Percentiles rank a stretch among this genome's conserved stretches.
These are phyloP conservation scores for Lathronympha strigana DNA, from an alignment of 2,888 invertebrate species.

Conservation along the genomic window DNA sequence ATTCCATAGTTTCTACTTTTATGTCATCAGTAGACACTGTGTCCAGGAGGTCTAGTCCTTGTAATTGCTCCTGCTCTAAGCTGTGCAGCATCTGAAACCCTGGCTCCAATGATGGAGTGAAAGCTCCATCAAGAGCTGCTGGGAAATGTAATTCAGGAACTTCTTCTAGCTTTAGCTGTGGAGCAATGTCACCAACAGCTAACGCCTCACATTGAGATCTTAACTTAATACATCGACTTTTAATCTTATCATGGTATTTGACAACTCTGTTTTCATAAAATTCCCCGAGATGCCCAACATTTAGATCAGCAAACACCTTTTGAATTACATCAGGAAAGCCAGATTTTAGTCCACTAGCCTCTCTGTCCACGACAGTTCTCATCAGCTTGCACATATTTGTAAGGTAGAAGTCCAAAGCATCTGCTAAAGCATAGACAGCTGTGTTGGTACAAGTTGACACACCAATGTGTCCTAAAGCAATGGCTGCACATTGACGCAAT, in stretches of 20 bases:
- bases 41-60: constrained; percentile 74
- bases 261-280: constrained; percentile 75
- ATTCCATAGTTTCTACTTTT: constrained; percentile 75
- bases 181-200: constrained; percentile 67
- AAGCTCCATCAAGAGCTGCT: constrained; percentile 77
- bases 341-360: constrained; percentile 70
- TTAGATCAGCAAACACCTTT: constrained; percentile 76
- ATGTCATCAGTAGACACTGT: constrained; percentile 71
- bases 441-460: constrained; percentile 70
- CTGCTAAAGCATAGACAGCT: constrained; percentile 69
- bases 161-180: constrained; percentile 75
- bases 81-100: constrained; percentile 87
- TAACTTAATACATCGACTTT: constrained; percentile 65
- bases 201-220: constrained; percentile 65
- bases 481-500: constrained; percentile 73
- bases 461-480: constrained; percentile 75
- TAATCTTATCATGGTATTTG: constrained; percentile 69
- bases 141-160: constrained; percentile 83
- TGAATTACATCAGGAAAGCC: constrained; percentile 77
- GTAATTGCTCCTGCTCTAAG: constrained; percentile 84
- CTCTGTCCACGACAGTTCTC: constrained; percentile 70
- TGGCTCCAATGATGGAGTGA: constrained; percentile 85
- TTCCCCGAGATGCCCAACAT: constrained; percentile 72
- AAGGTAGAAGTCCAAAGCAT: constrained; percentile 72
- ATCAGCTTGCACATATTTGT: constrained; percentile 75